Evolutionary conservation across 2,113 vertebrate genomes (phyloP).

Genomic region (Hyaena hyaena): DNA sequence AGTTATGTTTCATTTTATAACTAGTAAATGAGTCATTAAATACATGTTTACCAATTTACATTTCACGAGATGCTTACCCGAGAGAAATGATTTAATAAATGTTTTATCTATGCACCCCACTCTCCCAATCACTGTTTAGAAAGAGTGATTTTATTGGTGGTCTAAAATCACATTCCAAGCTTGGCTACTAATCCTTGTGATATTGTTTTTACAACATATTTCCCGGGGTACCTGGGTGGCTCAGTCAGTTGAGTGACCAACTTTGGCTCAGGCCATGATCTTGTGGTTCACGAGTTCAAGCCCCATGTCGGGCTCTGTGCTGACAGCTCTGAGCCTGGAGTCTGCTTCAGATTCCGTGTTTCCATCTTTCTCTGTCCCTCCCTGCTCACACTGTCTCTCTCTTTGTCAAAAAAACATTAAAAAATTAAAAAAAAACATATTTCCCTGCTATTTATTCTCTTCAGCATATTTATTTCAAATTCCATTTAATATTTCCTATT

Average conservation of each 20-base stretch:
- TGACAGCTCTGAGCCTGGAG: too few relatives aligned
- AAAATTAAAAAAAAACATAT: not conserved
- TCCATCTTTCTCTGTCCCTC: too few relatives aligned
- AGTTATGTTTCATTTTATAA: slow-evolving; percentile 54
- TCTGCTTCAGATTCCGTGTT: too few relatives aligned
- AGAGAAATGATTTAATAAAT: slow-evolving; percentile 12
- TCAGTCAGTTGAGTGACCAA: too few relatives aligned
- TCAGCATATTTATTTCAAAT: not conserved
- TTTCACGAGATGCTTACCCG: not conserved
- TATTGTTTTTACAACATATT: not conserved
- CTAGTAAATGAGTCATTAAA: slow-evolving; percentile 41
- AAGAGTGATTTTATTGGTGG: not conserved
- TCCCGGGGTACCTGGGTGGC: not conserved
- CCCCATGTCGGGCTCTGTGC: too few relatives aligned
- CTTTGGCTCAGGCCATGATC: too few relatives aligned
- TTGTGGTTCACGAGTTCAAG: too few relatives aligned
- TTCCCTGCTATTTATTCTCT: not conserved
- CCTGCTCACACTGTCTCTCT: too few relatives aligned
- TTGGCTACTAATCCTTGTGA: not conserved
- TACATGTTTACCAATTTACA: not conserved
- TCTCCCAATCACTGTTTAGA: not conserved
- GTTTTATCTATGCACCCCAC: not conserved
- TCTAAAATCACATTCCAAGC: not conserved
- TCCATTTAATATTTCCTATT: slow-evolving; percentile 13
- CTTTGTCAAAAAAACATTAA: too few relatives aligned